A percentile compares a stretch with the other conserved stretches of the same genome.
Evolutionary conservation across 2,888 invertebrate species (phyloP).

Genomic region (Diaperis boleti): DNA sequence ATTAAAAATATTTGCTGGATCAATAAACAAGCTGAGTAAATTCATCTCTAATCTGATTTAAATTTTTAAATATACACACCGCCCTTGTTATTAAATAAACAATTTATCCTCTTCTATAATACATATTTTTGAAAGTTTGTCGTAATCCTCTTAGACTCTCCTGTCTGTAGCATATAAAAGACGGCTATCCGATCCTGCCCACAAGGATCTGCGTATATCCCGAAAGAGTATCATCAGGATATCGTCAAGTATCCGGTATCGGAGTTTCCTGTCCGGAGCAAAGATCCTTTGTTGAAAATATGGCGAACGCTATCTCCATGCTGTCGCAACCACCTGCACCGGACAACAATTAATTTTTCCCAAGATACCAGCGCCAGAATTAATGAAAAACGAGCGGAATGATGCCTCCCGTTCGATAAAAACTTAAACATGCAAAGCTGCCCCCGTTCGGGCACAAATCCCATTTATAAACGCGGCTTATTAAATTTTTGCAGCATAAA

Average conservation of each 20-base stretch:
- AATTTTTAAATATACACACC: no score
- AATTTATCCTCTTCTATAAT: no score
- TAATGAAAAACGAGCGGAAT: conserved; percentile 2
- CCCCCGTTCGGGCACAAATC: background rate
- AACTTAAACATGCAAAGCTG: conserved; percentile 2
- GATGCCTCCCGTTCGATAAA: no score
- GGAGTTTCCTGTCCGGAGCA: conserved; percentile 25
- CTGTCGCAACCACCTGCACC: conserved; percentile 19
- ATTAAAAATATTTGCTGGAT: no score
- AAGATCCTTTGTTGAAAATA: conserved; percentile 6
- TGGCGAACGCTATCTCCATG: conserved; percentile 1
- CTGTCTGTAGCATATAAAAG: no score
- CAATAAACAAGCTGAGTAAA: no score
- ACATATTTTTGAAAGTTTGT: no score
- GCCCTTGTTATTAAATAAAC: no score
- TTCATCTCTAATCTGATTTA: no score
- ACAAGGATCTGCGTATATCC: conserved; percentile 27
- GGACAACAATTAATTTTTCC: conserved; percentile 31
- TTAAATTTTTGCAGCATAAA: conserved; percentile 9
- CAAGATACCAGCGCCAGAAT: background rate
- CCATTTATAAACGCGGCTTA: background rate
- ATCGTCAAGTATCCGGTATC: conserved; percentile 3
- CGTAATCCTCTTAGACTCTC: no score
- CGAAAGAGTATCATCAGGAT: conserved; percentile 19
- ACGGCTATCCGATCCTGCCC: conserved; percentile 14